phyloP scores from a whole-genome alignment of 2,113 vertebrate genomes.

The Diphyllodes magnificus region DNA sequence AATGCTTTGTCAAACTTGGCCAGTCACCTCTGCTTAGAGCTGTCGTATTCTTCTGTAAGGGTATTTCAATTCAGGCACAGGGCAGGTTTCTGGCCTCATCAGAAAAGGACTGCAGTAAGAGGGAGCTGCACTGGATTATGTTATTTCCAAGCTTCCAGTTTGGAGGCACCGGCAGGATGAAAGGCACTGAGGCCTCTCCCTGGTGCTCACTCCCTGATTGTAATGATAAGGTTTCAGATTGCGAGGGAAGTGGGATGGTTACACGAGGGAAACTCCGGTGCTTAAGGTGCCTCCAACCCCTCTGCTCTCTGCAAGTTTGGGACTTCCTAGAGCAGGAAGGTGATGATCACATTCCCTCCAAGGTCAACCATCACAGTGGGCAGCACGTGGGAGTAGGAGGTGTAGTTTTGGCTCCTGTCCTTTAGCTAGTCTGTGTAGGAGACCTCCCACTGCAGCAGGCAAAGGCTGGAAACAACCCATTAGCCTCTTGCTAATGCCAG shows the following conservation, averaged over 20 bases:
- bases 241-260: accelerated
- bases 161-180: accelerated
- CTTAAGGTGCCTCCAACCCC: neutral
- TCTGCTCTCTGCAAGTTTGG: neutral
- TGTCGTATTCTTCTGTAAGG: accelerated
- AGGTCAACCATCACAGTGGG: neutral
- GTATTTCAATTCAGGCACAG: neutral
- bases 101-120: neutral
- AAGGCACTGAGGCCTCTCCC: neutral
- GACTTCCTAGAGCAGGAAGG: neutral
- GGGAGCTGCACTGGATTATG: neutral
- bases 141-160: neutral
- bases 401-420: neutral
- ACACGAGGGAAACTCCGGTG: neutral
- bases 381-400: neutral
- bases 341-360: neutral
- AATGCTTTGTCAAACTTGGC: neutral
- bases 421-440: neutral
- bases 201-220: neutral
- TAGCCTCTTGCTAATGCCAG: neutral
- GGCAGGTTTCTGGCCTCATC: neutral
- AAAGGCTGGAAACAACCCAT: neutral
- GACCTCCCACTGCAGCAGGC: neutral
- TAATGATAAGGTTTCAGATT: neutral
- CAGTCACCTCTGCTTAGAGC: neutral